Evolutionary conservation across 2,113 vertebrate species (phyloP), one percentile per base, ranked within the genome.

Genomic region (Microcebus griseorufus): DNA sequence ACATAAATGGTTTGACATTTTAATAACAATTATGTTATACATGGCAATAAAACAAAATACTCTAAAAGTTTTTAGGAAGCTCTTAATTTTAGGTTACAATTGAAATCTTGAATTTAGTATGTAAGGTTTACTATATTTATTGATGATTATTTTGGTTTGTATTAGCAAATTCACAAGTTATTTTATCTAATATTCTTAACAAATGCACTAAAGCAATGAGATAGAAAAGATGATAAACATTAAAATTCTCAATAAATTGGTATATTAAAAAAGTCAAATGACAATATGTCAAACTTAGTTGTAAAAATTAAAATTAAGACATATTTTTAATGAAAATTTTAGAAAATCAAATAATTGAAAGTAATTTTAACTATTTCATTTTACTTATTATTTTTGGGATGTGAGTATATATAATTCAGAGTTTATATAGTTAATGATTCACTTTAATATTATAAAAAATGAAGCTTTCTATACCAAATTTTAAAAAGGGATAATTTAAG

Each of bases 371-470:
- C 53, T 85, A 65, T 20, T 76, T 82, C 27, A 37, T 53, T 82
- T 39, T 64, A 37, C 22, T 55, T 7, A 95, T 45, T 80, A 45
- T 12, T 80, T 83, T 67, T 13, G 2, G 13, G 1, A 70, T 78
- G 3, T 53, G 2, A 32, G 64, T 82, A 70, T 64, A 4, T 78
- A 78, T 58, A 79, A 72, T 70, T 90, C 51, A 79, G 72, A 69
- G 9, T 97, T 53, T 92, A 92, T 95, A 67, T 64, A 34, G 55
- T 64, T 70, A 92, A 89, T n/a, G 53, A 84, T 90, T 97, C 94
- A 96, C 32, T 96, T 83, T 32, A 4, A 1, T 79, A 96, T 62
- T 70, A 65, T 80, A 92, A 93, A 97, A 97, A 32, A 55, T 69
- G 88, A 83, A 37, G 23, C 0, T 72, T 51, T 97, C 48, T 10